Percentiles rank a stretch among this genome's conserved stretches.
phyloP scores from a whole-genome alignment of 2,797 vertebrate genomes.

The Sciaenops ocellatus region DNA sequence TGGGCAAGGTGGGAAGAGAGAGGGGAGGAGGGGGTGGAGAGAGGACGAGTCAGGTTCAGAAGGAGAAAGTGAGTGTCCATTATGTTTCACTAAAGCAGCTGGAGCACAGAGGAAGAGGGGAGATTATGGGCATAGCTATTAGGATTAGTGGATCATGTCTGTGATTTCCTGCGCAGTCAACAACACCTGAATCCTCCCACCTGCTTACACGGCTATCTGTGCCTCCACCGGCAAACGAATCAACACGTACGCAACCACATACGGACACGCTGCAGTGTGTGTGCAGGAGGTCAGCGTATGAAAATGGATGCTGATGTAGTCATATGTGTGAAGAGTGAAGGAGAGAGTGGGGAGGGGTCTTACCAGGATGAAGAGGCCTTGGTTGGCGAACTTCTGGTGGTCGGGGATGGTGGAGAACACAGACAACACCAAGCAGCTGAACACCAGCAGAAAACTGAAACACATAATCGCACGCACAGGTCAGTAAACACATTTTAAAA shows the following conservation, averaged over 20 bases:
- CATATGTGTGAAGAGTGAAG: slow-evolving; percentile 5
- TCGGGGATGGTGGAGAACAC: slow-evolving; percentile 99
- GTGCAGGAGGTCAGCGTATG: not conserved
- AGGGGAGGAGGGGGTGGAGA: slow-evolving; percentile 1
- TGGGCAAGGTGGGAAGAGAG: slow-evolving; percentile 35
- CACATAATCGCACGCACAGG: slow-evolving; percentile 24
- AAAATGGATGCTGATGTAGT: slow-evolving; percentile 29
- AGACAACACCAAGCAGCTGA: slow-evolving; percentile 98
- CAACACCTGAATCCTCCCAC: slow-evolving; percentile 81
- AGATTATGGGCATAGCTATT: slow-evolving; percentile 79
- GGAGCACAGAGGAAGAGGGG: slow-evolving; percentile 60
- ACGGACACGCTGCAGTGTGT: not conserved
- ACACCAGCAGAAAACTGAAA: slow-evolving; percentile 97
- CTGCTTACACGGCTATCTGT: slow-evolving; percentile 80
- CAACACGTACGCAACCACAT: slow-evolving; percentile 52
- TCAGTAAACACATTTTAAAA: slow-evolving; percentile 12
- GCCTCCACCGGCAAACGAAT: slow-evolving; percentile 54
- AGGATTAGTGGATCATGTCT: slow-evolving; percentile 80
- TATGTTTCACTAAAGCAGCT: slow-evolving; percentile 71
- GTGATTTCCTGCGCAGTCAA: slow-evolving; percentile 83
- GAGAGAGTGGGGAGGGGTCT: slow-evolving; percentile 58
- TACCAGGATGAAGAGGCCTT: slow-evolving; percentile 98
- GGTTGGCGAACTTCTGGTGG: slow-evolving; percentile 93
- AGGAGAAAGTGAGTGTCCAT: slow-evolving; percentile 69
- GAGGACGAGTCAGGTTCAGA: slow-evolving; percentile 36